Evolutionary conservation across 2,888 invertebrate species (phyloP), one percentile per base, ranked within the genome.

Genomic region (Caenorhabditis japonica): DNA sequence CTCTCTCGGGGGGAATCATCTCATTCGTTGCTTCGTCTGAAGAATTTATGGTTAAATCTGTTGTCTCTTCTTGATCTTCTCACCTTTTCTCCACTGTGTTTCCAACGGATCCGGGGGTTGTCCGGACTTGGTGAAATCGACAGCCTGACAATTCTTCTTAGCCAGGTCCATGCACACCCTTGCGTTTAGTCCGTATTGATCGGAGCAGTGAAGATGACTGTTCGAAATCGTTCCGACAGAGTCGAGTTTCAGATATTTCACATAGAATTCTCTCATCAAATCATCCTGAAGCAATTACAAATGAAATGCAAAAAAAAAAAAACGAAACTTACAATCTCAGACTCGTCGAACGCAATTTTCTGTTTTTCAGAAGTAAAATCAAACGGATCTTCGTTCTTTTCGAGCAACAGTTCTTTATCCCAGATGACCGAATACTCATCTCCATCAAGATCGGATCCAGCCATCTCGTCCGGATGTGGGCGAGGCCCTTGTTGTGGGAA

Each of bases 371-470:
- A 55, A 0, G 83, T 77, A 62, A 79, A 85, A 44, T 83, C 83
- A 44, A 84, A 81, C 0, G 86, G 78, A 15, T 89, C 44, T 44
- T 85, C 84, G 58, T 85, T 87, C 15, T 52, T 53, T 4, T 85
- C 85, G 38, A 88, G 85, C 34, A 88, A 82, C 23, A 89, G 69
- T 8, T 83, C 62, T 38, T 81, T 71, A 66, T 88, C 84, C 89
- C 89, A 89, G 27, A 87, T 83, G 8, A 89, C 87, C 39, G 88
- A 84, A 77, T 87, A 89, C 75, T 88, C 88, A 73, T 89, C 89
- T 3, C 89, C 89, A 71, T 89, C 89, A 66, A 89, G 75, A 79
- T 89, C 89, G 8, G 88, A 88, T 4, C 89, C 89, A 4, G 88
- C 88, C 88, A 89, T 89, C 81, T 89, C 88, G 76, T 89, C 88